These are phyloP conservation scores for Atrichornis clamosus DNA, from an alignment of 2,113 vertebrate species.

Conservation along the genomic window DNA sequence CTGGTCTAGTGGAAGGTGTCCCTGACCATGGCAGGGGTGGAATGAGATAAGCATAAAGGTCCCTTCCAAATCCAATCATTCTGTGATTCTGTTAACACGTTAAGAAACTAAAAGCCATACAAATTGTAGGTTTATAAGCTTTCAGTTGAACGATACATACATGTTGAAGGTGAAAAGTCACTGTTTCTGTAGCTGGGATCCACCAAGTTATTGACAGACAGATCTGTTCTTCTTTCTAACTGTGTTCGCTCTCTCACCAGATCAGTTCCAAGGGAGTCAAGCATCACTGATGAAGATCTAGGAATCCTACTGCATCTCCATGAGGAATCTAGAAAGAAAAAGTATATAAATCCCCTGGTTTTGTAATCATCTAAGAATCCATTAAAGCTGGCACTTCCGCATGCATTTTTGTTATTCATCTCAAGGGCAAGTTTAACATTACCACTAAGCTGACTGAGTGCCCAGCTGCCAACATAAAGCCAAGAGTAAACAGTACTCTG, in stretches of 20 bases:
- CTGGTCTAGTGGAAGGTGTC: background rate
- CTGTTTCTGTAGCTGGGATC: conserved; percentile 78
- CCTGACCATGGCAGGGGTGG: background rate
- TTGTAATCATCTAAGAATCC: background rate
- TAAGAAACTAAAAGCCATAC: background rate
- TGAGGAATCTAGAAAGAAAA: conserved; percentile 77
- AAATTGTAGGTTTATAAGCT: background rate
- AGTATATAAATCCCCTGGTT: background rate
- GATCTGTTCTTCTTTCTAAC: conserved; percentile 80
- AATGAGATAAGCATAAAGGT: background rate
- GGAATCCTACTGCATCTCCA: conserved; percentile 85
- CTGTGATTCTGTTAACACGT: background rate
- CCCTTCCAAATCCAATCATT: background rate
- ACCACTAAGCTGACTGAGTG: background rate
- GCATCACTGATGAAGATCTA: conserved; percentile 79
- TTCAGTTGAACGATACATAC: conserved; percentile 70
- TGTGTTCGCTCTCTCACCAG: conserved; percentile 74
- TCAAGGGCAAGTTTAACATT: background rate
- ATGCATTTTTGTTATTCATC: background rate
- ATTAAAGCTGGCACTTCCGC: background rate
- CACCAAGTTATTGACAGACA: conserved; percentile 69
- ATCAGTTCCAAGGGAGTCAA: conserved; percentile 80
- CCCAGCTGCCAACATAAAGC: background rate
- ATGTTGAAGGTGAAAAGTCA: conserved; percentile 77
- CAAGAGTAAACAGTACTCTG: background rate